Evolutionary conservation across 2,888 invertebrate species (phyloP).

Genomic region (Andrena haemorrhoa): DNA sequence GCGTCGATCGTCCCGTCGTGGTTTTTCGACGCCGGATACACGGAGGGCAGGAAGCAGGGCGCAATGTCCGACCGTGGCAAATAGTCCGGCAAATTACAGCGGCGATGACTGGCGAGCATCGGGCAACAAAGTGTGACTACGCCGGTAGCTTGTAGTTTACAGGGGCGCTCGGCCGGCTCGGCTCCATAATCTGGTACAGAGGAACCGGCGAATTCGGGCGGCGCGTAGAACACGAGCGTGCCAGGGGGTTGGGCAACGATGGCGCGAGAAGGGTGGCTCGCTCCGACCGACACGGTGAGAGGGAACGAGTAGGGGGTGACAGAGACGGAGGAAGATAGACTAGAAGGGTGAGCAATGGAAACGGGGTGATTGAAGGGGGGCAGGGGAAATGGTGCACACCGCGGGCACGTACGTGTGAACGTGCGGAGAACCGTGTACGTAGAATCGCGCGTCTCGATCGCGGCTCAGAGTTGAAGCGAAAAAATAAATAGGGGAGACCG

Average conservation of each 20-base stretch:
- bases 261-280: not conserved
- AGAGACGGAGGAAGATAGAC: not conserved
- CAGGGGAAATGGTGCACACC: not conserved
- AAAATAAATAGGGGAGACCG: not conserved
- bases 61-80: constrained; percentile 51
- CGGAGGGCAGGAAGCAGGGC: constrained; percentile 8
- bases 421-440: not conserved
- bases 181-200: constrained; percentile 59
- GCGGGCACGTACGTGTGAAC: not conserved
- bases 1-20: constrained; percentile 26
- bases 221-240: constrained; percentile 9
- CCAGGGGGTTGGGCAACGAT: not conserved
- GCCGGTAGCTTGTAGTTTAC: constrained; percentile 59
- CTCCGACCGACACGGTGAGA: constrained; percentile 8
- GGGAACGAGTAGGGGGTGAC: not conserved
- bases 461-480: not conserved
- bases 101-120: constrained; percentile 48
- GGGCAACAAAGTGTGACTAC: constrained; percentile 56
- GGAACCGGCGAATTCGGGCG: constrained; percentile 17
- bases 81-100: constrained; percentile 54
- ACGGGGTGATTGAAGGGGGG: no score
- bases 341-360: not conserved
- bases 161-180: constrained; percentile 31
- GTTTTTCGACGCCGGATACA: constrained; percentile 39
- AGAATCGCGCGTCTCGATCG: not conserved